These are phyloP conservation scores for Drosophila jambulina DNA, from an alignment of 1,140 invertebrate species.

Conservation along the genomic window DNA sequence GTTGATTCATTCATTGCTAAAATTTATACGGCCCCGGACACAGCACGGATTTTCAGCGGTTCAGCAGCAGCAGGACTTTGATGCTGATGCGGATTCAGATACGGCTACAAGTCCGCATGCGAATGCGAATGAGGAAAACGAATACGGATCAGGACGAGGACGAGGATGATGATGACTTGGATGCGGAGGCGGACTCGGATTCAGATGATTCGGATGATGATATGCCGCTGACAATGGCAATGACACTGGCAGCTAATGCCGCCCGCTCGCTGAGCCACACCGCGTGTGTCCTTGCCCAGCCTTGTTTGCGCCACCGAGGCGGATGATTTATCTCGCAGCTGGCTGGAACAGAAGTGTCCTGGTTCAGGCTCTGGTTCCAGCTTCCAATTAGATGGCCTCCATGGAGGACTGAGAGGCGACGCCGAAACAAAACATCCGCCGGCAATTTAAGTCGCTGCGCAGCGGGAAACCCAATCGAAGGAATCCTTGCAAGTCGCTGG, in stretches of 20 bases:
- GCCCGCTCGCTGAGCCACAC: conserved; percentile 55
- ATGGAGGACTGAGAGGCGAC: conserved; percentile 8
- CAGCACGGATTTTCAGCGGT: conserved; percentile 50
- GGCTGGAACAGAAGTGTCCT: conserved; percentile 40
- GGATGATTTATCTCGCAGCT: conserved; percentile 75
- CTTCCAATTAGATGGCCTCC: conserved; percentile 57
- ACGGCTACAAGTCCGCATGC: conserved; percentile 5
- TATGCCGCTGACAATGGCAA: conserved; percentile 58
- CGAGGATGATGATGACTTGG: conserved; percentile 5
- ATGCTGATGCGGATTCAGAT: conserved; percentile 43
- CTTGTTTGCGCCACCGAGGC: conserved; percentile 46
- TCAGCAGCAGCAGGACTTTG: conserved; percentile 34
- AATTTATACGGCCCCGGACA: conserved; percentile 68
- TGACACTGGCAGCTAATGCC: conserved; percentile 67
- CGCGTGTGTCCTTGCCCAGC: conserved; percentile 41
- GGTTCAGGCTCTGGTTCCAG: background rate
- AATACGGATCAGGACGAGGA: background rate
- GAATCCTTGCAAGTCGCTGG: conserved; percentile 15
- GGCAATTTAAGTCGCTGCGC: conserved; percentile 30
- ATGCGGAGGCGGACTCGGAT: conserved; percentile 12
- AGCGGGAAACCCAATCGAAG: conserved; percentile 16
- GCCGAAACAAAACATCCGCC: conserved; percentile 16
- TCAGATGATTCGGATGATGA: conserved; percentile 44
- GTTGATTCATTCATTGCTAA: conserved; percentile 79
- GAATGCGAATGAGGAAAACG: conserved; percentile 10